A percentile compares a stretch with the other conserved stretches of the same genome.
These are phyloP conservation scores for Lepidotrigona ventralis DNA, from an alignment of 1,140 invertebrate genomes.

Conservation along the genomic window DNA sequence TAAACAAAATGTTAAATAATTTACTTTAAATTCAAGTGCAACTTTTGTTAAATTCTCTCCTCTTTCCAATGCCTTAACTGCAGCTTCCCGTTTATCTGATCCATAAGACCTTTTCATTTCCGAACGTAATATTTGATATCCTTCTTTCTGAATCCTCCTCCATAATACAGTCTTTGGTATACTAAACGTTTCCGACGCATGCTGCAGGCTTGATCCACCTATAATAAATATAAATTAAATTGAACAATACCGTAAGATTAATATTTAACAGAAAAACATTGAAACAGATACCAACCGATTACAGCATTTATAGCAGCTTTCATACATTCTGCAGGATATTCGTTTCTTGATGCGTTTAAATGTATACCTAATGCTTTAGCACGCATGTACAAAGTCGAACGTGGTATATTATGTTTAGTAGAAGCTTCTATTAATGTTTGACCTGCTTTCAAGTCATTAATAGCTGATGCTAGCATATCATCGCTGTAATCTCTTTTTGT, in stretches of 20 bases:
- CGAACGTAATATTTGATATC: slow-evolving; percentile 72
- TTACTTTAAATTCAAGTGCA: slow-evolving; percentile 78
- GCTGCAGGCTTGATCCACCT: slow-evolving; percentile 79
- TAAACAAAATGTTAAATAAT: slow-evolving; percentile 23
- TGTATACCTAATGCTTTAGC: slow-evolving; percentile 77
- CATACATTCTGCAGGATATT: slow-evolving; percentile 78
- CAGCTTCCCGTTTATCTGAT: slow-evolving; percentile 79
- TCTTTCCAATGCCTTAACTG: slow-evolving; percentile 80
- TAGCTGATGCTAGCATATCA: slow-evolving; percentile 74
- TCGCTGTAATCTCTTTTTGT: slow-evolving; percentile 76
- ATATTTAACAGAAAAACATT: not conserved
- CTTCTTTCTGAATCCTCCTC: slow-evolving; percentile 81
- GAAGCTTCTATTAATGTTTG: slow-evolving; percentile 76
- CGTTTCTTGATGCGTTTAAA: slow-evolving; percentile 75
- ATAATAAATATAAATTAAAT: slow-evolving; percentile 41
- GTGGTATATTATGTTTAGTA: slow-evolving; percentile 76
- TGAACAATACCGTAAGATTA: not conserved
- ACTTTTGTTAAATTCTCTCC: slow-evolving; percentile 83
- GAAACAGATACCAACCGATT: slow-evolving; percentile 66
- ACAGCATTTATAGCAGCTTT: slow-evolving; percentile 78
- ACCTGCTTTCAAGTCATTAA: slow-evolving; percentile 75
- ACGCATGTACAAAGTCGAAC: slow-evolving; percentile 79
- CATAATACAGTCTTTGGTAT: slow-evolving; percentile 84
- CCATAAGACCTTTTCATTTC: slow-evolving; percentile 79
- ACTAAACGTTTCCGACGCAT: slow-evolving; percentile 79